Base-by-base conservation (phyloP, 2,888 invertebrate genomes). In the Monopis laevigella region DNA sequence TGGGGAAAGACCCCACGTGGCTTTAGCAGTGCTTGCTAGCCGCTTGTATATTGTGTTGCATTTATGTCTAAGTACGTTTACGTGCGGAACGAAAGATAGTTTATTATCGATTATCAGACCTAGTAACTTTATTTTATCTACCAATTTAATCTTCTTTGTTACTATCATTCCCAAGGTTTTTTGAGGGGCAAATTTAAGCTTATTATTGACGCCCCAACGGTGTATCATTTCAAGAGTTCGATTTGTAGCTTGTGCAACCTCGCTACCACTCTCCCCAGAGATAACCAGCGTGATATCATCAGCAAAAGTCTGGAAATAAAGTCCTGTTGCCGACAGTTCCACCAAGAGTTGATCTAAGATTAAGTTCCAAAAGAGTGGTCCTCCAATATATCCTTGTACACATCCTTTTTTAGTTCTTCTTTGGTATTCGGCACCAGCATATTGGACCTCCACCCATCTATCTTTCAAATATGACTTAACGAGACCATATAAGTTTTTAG, bases 331-430 rank as follows among this genome's bases (percentile, higher is more conserved):
- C 0, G 44, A 32, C 1, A 42, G 3, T 1, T 14, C 10, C 1
- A 30, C 16, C 0, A 51, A 32, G 0, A 51, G 42, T 0, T 46
- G 44, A 26, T 52, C 46, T 5, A 52, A 41, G 1, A 45, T 14
- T 1, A 50, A 1, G 29, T 52, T 49, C 49, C 50, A 50, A 1
- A 51, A 14, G 1, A 43, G 21, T 0, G 51, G 51, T 1, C 51
- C 49, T 6, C 46, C 39, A 1, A 41, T 50, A 0, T 45, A 46
- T 0, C 48, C 48, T 13, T 48, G 51, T 1, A 51, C 43, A 17
- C 49, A 50, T 4, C 32, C 32, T 10, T 32, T 32, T 16, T 6
- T 32, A 3, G 32, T 32, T 3, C 46, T 48, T 6, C 46, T 50
- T 1, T 2, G 13, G 6, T 42, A 21, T 6, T 10, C 29, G 2